These are phyloP conservation scores for Xenopus laevis DNA, from an alignment of 2,113 vertebrate species.

Conservation along the genomic window DNA sequence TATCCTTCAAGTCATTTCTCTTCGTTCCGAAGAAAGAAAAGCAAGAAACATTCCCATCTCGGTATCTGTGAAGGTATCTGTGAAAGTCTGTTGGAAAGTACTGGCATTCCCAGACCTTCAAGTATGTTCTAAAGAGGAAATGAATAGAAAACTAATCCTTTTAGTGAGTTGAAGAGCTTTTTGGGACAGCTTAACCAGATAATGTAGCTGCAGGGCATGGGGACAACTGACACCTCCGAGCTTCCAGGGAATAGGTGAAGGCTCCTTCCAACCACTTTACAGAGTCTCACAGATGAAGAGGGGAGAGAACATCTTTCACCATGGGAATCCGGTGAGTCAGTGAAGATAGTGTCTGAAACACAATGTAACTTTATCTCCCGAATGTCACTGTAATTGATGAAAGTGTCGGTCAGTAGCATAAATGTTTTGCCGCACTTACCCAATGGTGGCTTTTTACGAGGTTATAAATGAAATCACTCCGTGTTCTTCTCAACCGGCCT, in stretches of 20 bases:
- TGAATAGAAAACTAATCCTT: conserved; percentile 39
- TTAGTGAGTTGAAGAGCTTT: conserved; percentile 36
- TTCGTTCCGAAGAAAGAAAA: conserved; percentile 18
- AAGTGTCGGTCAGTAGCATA: conserved; percentile 6
- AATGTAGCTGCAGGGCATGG: conserved; percentile 47
- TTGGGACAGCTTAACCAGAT: conserved; percentile 37
- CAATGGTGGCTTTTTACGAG: not conserved
- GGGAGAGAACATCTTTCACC: conserved; percentile 36
- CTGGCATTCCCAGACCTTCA: conserved; percentile 38
- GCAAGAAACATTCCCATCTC: conserved; percentile 31
- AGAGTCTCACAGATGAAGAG: conserved; percentile 32
- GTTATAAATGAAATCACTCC: not conserved
- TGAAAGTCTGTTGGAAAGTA: conserved; percentile 37
- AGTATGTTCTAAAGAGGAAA: conserved; percentile 46
- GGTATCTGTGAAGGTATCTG: conserved; percentile 47
- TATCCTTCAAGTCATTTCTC: conserved; percentile 41
- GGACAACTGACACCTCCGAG: conserved; percentile 46
- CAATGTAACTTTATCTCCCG: conserved; percentile 33
- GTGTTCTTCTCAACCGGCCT: not conserved
- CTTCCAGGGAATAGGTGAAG: conserved; percentile 48
- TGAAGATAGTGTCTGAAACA: not conserved
- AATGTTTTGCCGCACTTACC: conserved; percentile 5
- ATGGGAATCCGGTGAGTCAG: conserved; percentile 32
- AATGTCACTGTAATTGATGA: conserved; percentile 10
- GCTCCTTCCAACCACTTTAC: conserved; percentile 38